Conservation (phyloP, 2,797 vertebrate genomes). For the Heteromormyrus szaboi region DNA sequence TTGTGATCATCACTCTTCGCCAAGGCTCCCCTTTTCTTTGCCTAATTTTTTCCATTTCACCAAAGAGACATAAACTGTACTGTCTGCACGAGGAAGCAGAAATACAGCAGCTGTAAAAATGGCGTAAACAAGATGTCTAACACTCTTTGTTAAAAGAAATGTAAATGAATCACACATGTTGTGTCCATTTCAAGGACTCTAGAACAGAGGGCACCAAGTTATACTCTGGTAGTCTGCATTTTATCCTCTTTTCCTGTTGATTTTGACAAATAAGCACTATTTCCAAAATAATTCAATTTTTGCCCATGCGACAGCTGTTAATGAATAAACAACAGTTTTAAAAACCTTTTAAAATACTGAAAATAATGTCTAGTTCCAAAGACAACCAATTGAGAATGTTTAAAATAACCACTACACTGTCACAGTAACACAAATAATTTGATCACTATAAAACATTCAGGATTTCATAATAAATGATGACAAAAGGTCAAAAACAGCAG, state of each 20-base stretch:
- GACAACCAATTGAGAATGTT: neutral
- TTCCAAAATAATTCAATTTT: neutral
- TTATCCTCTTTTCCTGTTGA: neutral
- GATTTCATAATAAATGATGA: neutral
- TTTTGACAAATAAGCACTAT: neutral
- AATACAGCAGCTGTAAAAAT: neutral
- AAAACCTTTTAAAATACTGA: neutral
- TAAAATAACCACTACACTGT: neutral
- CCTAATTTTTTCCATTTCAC: neutral
- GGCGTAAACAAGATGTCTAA: neutral
- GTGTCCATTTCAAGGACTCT: neutral
- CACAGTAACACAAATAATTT: neutral
- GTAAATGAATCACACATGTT: neutral
- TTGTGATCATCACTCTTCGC: neutral
- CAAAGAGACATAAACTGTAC: neutral
- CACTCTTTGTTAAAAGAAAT: neutral
- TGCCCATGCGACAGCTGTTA: neutral
- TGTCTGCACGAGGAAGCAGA: neutral
- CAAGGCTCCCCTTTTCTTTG: neutral
- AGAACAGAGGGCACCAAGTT: neutral
- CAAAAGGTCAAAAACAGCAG: neutral
- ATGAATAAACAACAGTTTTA: neutral
- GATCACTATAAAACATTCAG: neutral
- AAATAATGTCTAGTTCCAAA: neutral
- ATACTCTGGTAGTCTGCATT: neutral